A percentile compares a stretch with the other conserved stretches of the same genome.
Conservation (phyloP, 2,888 invertebrate genomes). For the Erannis defoliaria region DNA sequence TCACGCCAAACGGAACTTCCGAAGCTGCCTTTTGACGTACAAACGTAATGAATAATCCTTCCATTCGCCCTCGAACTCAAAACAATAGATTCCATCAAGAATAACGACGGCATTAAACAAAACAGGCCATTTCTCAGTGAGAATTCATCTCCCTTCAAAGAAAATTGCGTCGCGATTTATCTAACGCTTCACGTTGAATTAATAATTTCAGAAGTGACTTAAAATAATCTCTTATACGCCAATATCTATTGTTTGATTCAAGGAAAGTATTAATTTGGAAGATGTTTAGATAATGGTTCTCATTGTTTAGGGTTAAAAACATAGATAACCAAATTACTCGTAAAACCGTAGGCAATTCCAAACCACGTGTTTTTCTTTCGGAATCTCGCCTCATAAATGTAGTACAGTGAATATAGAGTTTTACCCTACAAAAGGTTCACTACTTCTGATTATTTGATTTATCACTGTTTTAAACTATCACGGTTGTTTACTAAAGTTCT, state of each 20-base stretch:
- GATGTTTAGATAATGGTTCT: constrained; percentile 23
- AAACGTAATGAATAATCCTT: constrained; percentile 80
- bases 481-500: too few species aligned
- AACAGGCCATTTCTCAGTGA: constrained; percentile 72
- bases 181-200: constrained; percentile 63
- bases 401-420: too few species aligned
- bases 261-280: constrained; percentile 49
- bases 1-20: constrained; percentile 28
- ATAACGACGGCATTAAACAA: constrained; percentile 81
- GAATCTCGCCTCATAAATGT: too few species aligned
- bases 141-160: constrained; percentile 55
- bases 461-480: too few species aligned
- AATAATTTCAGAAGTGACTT: constrained; percentile 65
- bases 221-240: constrained; percentile 58
- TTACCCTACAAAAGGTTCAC: too few species aligned
- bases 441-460: too few species aligned
- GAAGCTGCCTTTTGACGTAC: constrained; percentile 66
- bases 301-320: background rate
- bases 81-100: constrained; percentile 82
- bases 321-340: too few species aligned
- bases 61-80: constrained; percentile 69
- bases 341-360: too few species aligned
- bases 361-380: too few species aligned
- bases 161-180: constrained; percentile 66
- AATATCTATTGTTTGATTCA: constrained; percentile 53